A percentile compares a stretch with the other conserved stretches of the same genome.
Evolutionary conservation across 2,888 invertebrate genomes (phyloP).

Genomic region (Polyommatus iphigenia): DNA sequence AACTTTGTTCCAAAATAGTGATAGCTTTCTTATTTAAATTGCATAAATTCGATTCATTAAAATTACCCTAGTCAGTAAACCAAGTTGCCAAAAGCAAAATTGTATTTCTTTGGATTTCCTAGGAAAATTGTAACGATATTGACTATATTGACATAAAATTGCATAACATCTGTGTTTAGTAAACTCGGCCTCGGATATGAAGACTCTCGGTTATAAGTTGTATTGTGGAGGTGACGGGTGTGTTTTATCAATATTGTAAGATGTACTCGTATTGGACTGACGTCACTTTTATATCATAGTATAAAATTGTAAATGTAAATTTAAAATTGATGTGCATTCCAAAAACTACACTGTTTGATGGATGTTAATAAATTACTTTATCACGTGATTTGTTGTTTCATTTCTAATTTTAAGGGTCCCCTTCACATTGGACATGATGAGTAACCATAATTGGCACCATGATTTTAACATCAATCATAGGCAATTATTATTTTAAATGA

Average conservation of each 20-base stretch:
- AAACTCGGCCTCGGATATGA: slow-evolving; percentile 6
- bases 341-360: slow-evolving; percentile 73
- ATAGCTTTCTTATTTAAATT: neutral
- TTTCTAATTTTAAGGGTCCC: slow-evolving; percentile 24
- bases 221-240: neutral
- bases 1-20: neutral
- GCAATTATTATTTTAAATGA: no score
- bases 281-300: slow-evolving; percentile 52
- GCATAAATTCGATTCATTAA: neutral
- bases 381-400: slow-evolving; percentile 42
- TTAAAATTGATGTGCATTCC: slow-evolving; percentile 75
- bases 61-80: neutral
- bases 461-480: no score
- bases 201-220: slow-evolving; percentile 25
- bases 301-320: slow-evolving; percentile 57
- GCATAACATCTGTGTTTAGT: neutral
- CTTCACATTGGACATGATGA: no score
- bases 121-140: neutral
- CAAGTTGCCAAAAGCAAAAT: neutral
- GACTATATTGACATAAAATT: neutral
- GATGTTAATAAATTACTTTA: slow-evolving; percentile 66
- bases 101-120: neutral
- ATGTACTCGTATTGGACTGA: slow-evolving; percentile 37
- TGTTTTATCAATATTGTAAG: slow-evolving; percentile 41
- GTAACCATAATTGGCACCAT: no score